Evolutionary conservation across 2,113 vertebrate genomes (phyloP), one percentile per base, ranked within the genome.

Genomic region (Tyrannus savana): DNA sequence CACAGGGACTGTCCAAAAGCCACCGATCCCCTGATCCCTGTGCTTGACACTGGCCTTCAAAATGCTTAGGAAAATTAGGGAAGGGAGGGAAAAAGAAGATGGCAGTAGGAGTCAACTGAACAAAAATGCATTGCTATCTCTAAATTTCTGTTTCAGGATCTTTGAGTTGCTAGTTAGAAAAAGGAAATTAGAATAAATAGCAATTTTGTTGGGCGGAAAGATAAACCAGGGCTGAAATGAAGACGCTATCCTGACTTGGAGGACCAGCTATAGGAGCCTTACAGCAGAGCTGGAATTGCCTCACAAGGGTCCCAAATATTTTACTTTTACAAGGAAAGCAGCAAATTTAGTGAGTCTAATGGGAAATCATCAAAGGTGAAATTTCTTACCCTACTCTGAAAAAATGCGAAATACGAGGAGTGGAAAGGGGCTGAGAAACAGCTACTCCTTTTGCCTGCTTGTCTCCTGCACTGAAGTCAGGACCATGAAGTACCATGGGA

Each of bases 121-220:
- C 12, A 84, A 94, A 96, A 94, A 86, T 22, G 55, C 84, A 59
- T 85, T 91, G 91, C 63, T 94, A 68, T 41, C n/a, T 90, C 42
- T 95, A 80, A 95, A 94, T 62, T 91, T 91, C 52, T 9, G 35
- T 89, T 96, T 96, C 84, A 91, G 79, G 86, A 95, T 92, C 93
- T 97, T 77, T 91, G 85, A 97, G 95, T 47, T 89, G 82, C 93
- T 90, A 94, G 84, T 91, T 96, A 93, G 86, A 97, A 95, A 68
- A 96, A 95, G 84, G 94, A 95, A 97, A 91, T 28, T 50, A 74
- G 49, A 87, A 67, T 21, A 89, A 81, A 37, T 6, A 74, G 55
- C 19, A 67, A 8, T 35, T 59, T 47, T 63, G 22, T 44, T 90
- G 62, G 37, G 69, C 37, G 62, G 22, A 64, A 52, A 60, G 41